Conservation (phyloP, 1,140 invertebrate genomes). For the Potamilus streckersoni region DNA sequence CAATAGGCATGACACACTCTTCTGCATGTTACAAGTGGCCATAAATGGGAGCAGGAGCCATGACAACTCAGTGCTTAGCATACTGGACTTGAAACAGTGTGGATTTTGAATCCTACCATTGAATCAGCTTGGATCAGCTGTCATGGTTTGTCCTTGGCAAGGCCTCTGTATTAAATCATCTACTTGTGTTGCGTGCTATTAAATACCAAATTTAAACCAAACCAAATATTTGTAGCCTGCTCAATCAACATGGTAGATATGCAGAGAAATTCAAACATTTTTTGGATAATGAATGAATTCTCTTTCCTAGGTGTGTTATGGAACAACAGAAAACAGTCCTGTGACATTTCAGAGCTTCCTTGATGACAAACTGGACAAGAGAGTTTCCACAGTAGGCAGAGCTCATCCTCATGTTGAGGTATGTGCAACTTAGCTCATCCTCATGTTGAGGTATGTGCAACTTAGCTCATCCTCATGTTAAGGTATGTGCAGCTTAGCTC, state of each 20-base stretch:
- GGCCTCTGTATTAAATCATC: no score
- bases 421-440: conserved; percentile 52
- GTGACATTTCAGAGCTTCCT: conserved; percentile 75
- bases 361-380: conserved; percentile 76
- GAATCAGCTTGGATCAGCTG: no score
- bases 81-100: no score
- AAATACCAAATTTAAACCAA: no score
- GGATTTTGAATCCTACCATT: no score
- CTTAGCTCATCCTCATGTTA: neutral
- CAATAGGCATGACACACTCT: no score
- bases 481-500: neutral
- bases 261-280: neutral
- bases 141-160: no score
- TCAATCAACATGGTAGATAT: neutral
- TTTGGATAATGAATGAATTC: conserved; percentile 2
- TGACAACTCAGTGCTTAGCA: no score
- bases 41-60: no score
- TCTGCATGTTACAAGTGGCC: no score
- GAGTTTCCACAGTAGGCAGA: conserved; percentile 82
- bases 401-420: conserved; percentile 84
- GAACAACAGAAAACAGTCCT: conserved; percentile 88
- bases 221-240: neutral
- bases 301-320: conserved; percentile 80
- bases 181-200: no score
- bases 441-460: neutral